These are phyloP conservation scores for Amiota communis DNA, from an alignment of 2,888 invertebrate species.

Conservation along the genomic window DNA sequence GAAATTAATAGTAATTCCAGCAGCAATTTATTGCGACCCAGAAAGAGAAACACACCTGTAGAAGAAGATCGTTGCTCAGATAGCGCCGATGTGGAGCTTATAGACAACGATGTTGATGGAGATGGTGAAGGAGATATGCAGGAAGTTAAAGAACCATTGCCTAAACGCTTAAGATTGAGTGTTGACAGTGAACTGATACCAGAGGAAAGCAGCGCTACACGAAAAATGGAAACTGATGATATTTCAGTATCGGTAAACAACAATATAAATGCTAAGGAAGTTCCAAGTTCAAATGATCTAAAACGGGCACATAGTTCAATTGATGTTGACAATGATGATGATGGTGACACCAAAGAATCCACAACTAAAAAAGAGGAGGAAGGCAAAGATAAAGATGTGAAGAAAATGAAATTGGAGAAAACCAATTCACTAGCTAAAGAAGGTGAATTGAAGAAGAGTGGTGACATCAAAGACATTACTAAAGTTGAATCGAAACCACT, in stretches of 20 bases:
- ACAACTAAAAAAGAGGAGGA: constrained; percentile 22
- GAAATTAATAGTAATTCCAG: constrained; percentile 64
- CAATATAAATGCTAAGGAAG: too few species aligned
- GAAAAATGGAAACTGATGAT: background rate
- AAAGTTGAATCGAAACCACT: background rate
- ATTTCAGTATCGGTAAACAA: too few species aligned
- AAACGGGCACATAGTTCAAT: background rate
- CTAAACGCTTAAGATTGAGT: constrained; percentile 54
- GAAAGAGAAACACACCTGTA: constrained; percentile 41
- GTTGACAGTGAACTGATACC: constrained; percentile 32
- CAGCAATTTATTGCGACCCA: constrained; percentile 65
- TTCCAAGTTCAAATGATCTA: background rate
- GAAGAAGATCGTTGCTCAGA: constrained; percentile 40
- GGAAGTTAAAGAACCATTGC: constrained; percentile 44
- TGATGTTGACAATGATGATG: background rate
- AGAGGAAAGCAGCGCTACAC: constrained; percentile 17
- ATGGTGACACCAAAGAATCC: constrained; percentile 21
- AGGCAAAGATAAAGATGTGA: background rate
- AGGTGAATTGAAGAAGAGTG: background rate
- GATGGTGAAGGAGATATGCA: constrained; percentile 25
- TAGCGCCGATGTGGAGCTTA: constrained; percentile 33
- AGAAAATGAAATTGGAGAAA: constrained; percentile 8
- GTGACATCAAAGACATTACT: constrained; percentile 16
- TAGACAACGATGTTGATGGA: constrained; percentile 29
- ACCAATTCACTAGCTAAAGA: background rate